Evolutionary conservation across 2,113 vertebrate species (phyloP), one percentile per base, ranked within the genome.

Genomic region (Cavia aperea): DNA sequence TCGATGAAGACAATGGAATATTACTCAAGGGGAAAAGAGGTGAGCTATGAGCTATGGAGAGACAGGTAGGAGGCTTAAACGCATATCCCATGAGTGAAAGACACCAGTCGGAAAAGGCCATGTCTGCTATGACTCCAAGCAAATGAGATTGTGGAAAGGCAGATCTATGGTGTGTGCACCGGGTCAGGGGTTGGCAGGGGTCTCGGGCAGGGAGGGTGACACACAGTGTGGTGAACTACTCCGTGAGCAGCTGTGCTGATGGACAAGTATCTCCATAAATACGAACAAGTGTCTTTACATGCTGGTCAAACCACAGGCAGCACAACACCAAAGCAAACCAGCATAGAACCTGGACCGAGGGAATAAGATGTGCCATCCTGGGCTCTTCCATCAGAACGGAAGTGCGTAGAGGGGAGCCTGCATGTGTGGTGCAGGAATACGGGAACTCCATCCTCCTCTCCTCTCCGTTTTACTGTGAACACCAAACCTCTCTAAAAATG

Each of bases 81-180:
- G 2, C 7, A 4, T 11, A 13, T 43, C 39, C 16, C 7, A 23
- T 29, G 13, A 10, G 21, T 23, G 4, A 49, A 70, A n/a, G 56
- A 33, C 2, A 33, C 39, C 75, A 18, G 12, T 9, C 15, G 5
- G 60, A 39, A 91, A 88, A 75, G 49, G 5, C 31, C 49, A 0
- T 6, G 2, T 5, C 0, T 5, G 13, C 9, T 46, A 36, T 1
- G 62, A 54, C n/a, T 39, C 29, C 70, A 62, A 16, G 5, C 1
- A 4, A 10, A 10, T 4, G 72, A 26, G 7, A 84, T 36, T 70
- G 36, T 9, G 36, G 21, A 66, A 75, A 90, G 19, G 39, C 24
- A 43, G 29, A 75, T 26, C 13, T 15, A 10, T 4, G 11, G 11
- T 31, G 58, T 15, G 6, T 10, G 66, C 0, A 8, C 10, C 36